phyloP scores from a whole-genome alignment of 35 echinoderm and acorn worm species.

The Holothuria glaberrima region DNA sequence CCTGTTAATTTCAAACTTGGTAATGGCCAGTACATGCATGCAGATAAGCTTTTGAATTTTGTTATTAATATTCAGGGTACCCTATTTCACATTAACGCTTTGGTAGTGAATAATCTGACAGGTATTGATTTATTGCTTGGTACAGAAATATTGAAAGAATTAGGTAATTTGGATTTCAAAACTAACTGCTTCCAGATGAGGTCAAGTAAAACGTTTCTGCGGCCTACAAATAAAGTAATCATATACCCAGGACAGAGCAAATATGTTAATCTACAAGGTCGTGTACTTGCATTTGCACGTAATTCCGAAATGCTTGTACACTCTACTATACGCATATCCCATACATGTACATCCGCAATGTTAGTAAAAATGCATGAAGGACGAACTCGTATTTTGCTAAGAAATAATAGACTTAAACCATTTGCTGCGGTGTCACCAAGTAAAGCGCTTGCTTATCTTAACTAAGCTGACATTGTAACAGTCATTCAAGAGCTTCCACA shows the following conservation, averaged over 20 bases:
- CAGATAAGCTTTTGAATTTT: background rate
- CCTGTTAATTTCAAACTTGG: background rate
- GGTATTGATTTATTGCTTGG: background rate
- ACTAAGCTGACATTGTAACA: background rate
- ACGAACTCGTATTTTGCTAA: no score
- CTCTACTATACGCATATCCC: background rate
- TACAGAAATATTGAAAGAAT: background rate
- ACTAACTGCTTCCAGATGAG: conserved; percentile 1
- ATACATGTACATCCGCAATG: background rate
- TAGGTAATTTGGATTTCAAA: background rate
- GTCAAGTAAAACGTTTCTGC: background rate
- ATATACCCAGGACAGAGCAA: background rate
- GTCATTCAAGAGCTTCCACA: background rate
- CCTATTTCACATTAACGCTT: no score
- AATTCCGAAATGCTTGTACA: background rate
- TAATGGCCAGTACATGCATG: background rate
- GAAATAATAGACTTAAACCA: background rate
- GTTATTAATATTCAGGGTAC: background rate
- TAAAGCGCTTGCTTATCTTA: background rate
- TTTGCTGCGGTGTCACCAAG: background rate
- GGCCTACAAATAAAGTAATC: background rate
- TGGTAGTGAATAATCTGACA: no score
- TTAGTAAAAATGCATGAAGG: background rate
- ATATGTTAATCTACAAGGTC: no score
- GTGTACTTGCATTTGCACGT: background rate